Percentiles rank a stretch among this genome's conserved stretches.
Evolutionary conservation across 1,140 invertebrate species (phyloP).

Genomic region (Drosophila mayri): DNA sequence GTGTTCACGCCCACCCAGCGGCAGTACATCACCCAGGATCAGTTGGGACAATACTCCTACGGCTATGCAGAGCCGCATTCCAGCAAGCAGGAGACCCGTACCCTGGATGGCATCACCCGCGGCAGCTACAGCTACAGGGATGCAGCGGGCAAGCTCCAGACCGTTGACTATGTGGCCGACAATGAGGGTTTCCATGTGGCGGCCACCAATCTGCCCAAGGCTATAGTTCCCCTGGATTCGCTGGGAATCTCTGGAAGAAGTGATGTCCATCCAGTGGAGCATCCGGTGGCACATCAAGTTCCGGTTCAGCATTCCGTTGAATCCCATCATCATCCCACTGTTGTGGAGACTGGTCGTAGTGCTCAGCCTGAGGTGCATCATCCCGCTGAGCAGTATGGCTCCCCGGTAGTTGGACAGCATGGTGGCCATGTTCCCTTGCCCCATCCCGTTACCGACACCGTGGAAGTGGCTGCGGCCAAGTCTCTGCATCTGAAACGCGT

Average conservation of each 20-base stretch:
- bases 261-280: constrained; percentile 16
- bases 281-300: constrained; percentile 9
- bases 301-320: constrained; percentile 24
- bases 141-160: constrained; percentile 87
- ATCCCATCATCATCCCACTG: constrained; percentile 9
- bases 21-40: constrained; percentile 89
- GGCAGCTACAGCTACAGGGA: constrained; percentile 89
- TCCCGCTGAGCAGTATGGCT: constrained; percentile 33
- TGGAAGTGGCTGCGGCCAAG: constrained; percentile 81
- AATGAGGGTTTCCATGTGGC: constrained; percentile 88
- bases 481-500: constrained; percentile 63
- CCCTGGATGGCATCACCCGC: constrained; percentile 88
- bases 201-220: constrained; percentile 88
- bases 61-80: constrained; percentile 88
- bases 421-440: constrained; percentile 38
- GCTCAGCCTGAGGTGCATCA: constrained; percentile 15
- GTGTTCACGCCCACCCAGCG: constrained; percentile 76
- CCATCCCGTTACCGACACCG: constrained; percentile 74
- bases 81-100: constrained; percentile 88
- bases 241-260: constrained; percentile 9
- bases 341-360: constrained; percentile 23
- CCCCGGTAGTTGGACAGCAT: constrained; percentile 12
- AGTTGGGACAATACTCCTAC: constrained; percentile 88
- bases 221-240: constrained; percentile 20
- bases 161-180: constrained; percentile 88